Evolutionary conservation across 35 echinoderm and acorn worm genomes (phyloP).

Genomic region (Ptychodera flava): DNA sequence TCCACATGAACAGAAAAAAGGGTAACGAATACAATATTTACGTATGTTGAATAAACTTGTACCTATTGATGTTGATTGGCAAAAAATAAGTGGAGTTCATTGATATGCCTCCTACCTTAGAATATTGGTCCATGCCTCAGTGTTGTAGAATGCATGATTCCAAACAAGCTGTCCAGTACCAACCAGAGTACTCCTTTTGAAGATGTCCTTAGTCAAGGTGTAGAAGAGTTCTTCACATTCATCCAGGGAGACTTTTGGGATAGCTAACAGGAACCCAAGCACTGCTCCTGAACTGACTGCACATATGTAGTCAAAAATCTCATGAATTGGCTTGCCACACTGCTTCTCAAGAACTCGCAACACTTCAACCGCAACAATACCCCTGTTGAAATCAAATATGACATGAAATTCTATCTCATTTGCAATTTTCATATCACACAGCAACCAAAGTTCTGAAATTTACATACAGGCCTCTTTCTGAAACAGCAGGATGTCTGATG

Average conservation of each 20-base stretch:
- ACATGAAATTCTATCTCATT: not conserved
- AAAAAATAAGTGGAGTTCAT: too few relatives aligned
- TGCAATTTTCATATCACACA: not conserved
- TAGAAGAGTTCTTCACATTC: slow-evolving; percentile 70
- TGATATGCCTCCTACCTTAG: slow-evolving; percentile 60
- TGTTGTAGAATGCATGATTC: slow-evolving; percentile 94
- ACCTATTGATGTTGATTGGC: too few relatives aligned
- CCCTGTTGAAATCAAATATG: slow-evolving; percentile 40
- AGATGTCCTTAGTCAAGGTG: slow-evolving; percentile 50
- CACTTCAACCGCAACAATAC: slow-evolving; percentile 76
- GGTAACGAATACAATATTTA: too few relatives aligned
- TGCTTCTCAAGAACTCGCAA: slow-evolving; percentile 55
- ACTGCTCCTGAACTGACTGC: slow-evolving; percentile 96
- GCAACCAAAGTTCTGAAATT: not conserved
- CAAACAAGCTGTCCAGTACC: slow-evolving; percentile 87
- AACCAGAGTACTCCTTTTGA: slow-evolving; percentile 69
- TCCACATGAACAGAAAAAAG: too few relatives aligned
- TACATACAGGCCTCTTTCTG: too few relatives aligned
- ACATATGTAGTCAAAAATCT: slow-evolving; percentile 93
- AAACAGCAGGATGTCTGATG: too few relatives aligned
- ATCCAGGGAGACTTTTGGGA: slow-evolving; percentile 46
- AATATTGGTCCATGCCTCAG: slow-evolving; percentile 85
- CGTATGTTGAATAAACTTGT: too few relatives aligned
- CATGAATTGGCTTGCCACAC: slow-evolving; percentile 44
- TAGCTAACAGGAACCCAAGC: slow-evolving; percentile 64